Conservation (phyloP, 1,140 invertebrate species). For the Leguminivora glycinivorella region DNA sequence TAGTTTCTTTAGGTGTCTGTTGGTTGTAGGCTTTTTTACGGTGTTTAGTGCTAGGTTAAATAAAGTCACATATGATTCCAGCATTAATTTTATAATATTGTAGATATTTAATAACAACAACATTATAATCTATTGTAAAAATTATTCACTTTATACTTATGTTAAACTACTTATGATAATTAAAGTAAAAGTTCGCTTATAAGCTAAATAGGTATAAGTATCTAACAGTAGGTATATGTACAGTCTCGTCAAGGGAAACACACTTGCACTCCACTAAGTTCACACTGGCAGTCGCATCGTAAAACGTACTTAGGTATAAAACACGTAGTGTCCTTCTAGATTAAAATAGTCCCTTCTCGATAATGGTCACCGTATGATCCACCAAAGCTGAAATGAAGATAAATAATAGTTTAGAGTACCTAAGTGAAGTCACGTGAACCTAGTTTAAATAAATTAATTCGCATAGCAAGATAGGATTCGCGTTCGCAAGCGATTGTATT, state of each 20-base stretch:
- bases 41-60: too few species aligned
- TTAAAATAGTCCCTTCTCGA: background rate
- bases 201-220: background rate
- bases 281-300: background rate
- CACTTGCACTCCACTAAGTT: background rate
- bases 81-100: background rate
- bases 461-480: too few species aligned
- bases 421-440: too few species aligned
- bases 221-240: background rate
- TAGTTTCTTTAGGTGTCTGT: too few species aligned
- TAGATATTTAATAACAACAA: conserved; percentile 5
- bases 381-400: background rate
- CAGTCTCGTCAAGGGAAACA: background rate
- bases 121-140: conserved; percentile 5
- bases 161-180: background rate
- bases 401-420: background rate
- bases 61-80: too few species aligned
- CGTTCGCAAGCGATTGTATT: too few species aligned
- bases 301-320: background rate
- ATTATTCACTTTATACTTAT: conserved; percentile 9
- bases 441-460: too few species aligned
- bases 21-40: too few species aligned
- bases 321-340: background rate
- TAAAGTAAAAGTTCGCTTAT: conserved; percentile 1
- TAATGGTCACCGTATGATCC: background rate